phyloP scores from a whole-genome alignment of 2,888 invertebrate species.

The Coelinius sp. region DNA sequence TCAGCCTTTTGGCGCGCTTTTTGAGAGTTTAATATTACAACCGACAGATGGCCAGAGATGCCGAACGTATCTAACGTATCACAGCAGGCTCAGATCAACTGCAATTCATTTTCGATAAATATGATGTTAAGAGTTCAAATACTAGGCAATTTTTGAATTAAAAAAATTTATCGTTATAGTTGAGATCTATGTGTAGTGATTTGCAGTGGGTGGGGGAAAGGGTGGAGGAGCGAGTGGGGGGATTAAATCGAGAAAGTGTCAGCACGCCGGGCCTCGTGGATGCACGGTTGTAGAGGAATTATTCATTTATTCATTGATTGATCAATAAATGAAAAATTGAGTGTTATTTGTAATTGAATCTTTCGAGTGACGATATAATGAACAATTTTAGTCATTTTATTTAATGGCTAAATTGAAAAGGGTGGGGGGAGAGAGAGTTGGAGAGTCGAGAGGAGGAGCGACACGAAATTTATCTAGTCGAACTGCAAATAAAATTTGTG shows the following conservation, averaged over 20 bases:
- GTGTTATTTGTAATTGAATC: too few species aligned
- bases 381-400: too few species aligned
- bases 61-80: conserved; percentile 52
- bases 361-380: not conserved
- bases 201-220: not conserved
- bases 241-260: conserved; percentile 43
- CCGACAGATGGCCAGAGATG: conserved; percentile 67
- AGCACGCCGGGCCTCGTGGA: conserved; percentile 45
- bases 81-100: not conserved
- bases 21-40: conserved; percentile 53
- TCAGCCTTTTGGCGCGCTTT: conserved; percentile 67
- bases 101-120: not conserved
- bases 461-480: not conserved
- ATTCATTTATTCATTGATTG: too few species aligned
- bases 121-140: not conserved
- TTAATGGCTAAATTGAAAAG: not conserved
- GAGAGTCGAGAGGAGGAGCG: not conserved
- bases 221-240: not conserved
- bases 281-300: too few species aligned
- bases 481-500: not conserved
- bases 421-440: not conserved
- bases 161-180: not conserved
- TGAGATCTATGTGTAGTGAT: not conserved
- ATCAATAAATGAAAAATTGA: too few species aligned
- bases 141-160: not conserved